Evolutionary conservation across 1,140 invertebrate genomes (phyloP).

Genomic region (Drosophila punjabiensis): DNA sequence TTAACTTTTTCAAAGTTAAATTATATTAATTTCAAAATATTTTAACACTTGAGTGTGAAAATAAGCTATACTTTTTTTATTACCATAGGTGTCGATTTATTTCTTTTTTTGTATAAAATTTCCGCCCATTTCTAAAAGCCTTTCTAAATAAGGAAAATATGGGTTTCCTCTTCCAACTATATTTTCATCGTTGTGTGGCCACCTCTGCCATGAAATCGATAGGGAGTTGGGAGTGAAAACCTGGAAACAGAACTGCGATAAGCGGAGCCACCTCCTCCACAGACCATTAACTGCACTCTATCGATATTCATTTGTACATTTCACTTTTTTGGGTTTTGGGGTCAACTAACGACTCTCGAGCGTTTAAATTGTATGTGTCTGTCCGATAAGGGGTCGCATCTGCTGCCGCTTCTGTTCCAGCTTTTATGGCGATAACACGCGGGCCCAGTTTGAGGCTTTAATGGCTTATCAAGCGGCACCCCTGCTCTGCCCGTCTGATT

Average conservation of each 20-base stretch:
- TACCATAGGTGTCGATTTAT: background rate
- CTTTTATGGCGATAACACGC: conserved; percentile 47
- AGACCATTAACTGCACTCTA: conserved; percentile 43
- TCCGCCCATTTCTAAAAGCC: background rate
- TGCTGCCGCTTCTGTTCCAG: conserved; percentile 52
- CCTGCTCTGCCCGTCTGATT: background rate
- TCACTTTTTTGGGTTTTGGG: conserved; percentile 71
- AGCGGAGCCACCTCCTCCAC: conserved; percentile 28
- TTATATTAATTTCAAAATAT: background rate
- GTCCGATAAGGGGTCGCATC: conserved; percentile 54
- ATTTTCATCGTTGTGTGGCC: conserved; percentile 7
- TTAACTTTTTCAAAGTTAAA: background rate
- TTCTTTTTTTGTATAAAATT: background rate
- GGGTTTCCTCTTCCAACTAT: conserved; percentile 1
- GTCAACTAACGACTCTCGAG: conserved; percentile 69
- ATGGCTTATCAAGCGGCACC: conserved; percentile 57
- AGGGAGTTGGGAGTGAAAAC: background rate
- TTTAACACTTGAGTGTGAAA: background rate
- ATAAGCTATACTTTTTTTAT: background rate
- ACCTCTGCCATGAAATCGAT: conserved; percentile 22
- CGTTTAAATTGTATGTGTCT: conserved; percentile 49
- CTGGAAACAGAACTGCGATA: conserved; percentile 17
- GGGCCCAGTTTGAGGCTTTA: conserved; percentile 37
- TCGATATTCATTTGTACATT: conserved; percentile 63
- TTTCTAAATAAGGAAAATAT: conserved; percentile 11